Base-by-base conservation (phyloP, 1,140 invertebrate species). In the Magallana gigas region DNA sequence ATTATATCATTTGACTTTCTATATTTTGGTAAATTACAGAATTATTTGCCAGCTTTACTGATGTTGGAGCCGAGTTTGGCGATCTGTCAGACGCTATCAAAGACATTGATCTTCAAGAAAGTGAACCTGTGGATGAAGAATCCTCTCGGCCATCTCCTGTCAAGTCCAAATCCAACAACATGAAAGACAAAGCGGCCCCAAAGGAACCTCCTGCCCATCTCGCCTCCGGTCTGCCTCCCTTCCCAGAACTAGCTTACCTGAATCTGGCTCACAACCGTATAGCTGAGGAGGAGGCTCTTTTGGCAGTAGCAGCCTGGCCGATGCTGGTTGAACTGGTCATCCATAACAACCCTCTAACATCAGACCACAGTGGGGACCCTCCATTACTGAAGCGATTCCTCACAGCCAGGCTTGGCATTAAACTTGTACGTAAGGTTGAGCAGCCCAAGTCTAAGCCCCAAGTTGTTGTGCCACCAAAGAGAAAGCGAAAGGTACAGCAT, bases 301-400 rank as follows among this genome's bases (percentile, higher is more conserved):
- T 95, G 59, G 93, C 94, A 16, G 92, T 94, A 6, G 94, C 94
- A 16, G 92, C 93, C 0, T 95, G 94, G 94, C 94, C 94, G 4
- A 93, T 93, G 90, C 89, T 95, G 80, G 88, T 91, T 1, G 94
- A 95, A 86, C 88, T 95, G 16, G 88, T 94, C 12, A 92, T 95
- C n/a, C 91, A 94, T 48, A 90, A 92, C 85, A 95, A 95, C 88
- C 94, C 94, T 12, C 92, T 95, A 56, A 94, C 93, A 29, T 93
- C 90, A 1, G 88, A 92, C 6, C 91, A 92, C 57, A 90, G 90
- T 60, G 94, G 94, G n/a, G 93, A 94, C 86, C 94, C 94, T n/a
- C 94, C 94, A n/a, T 84, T 95, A 8, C 86, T 95, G 8, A 92
- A 93, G 58, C 81, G 91, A 18, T 95, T 94, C 88, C 88, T 95